These are phyloP conservation scores for Pogoniulus pusillus DNA, from an alignment of 2,797 vertebrate species.

Conservation along the genomic window DNA sequence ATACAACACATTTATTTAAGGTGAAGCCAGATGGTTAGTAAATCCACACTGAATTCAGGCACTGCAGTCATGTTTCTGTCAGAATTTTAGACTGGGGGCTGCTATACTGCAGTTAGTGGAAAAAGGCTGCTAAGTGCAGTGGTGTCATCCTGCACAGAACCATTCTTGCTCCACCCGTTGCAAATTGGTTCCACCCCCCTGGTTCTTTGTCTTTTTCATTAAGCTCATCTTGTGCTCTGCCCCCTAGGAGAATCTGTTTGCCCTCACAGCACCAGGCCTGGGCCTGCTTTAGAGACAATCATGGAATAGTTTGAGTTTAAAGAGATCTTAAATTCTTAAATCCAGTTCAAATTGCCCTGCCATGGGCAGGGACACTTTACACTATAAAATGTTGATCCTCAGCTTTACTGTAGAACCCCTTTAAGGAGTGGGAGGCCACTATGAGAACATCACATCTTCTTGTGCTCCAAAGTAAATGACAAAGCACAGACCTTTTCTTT, in stretches of 20 bases:
- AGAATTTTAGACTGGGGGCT: neutral
- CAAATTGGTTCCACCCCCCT: too few species aligned
- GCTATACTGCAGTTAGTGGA: neutral
- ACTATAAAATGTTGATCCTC: neutral
- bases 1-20: neutral
- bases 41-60: neutral
- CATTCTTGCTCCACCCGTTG: neutral
- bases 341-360: neutral
- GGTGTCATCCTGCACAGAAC: too few species aligned
- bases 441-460: neutral
- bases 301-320: too few species aligned
- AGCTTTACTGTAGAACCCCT: neutral
- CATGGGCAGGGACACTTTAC: neutral
- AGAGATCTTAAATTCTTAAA: too few species aligned
- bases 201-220: neutral
- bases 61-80: neutral
- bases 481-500: neutral
- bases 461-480: neutral
- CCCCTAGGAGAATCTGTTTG: neutral
- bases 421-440: neutral
- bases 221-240: neutral
- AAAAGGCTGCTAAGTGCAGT: neutral
- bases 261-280: neutral
- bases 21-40: neutral
- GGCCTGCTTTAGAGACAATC: neutral